A percentile compares a stretch with the other conserved stretches of the same genome.
These are phyloP conservation scores for Lepisosteus osseus DNA, from an alignment of 2,113 vertebrate genomes.

Conservation along the genomic window DNA sequence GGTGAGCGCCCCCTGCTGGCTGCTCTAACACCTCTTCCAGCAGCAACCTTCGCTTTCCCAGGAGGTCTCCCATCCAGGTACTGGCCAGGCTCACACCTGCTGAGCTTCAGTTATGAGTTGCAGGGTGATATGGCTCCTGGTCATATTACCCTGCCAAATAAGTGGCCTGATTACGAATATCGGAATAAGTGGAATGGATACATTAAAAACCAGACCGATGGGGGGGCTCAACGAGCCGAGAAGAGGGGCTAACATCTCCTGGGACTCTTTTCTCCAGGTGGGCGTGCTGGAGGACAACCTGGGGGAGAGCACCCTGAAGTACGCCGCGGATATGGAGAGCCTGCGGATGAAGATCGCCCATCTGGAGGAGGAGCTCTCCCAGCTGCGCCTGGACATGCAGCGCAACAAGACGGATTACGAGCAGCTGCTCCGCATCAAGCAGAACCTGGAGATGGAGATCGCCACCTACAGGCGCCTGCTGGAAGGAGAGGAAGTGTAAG, in stretches of 20 bases:
- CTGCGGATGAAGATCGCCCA: constrained; percentile 60
- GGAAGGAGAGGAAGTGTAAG: constrained; percentile 70
- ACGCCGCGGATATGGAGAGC: constrained; percentile 59
- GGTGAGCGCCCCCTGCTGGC: no score
- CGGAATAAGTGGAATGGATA: background rate
- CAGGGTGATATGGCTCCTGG: no score
- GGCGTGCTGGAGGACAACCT: constrained; percentile 66
- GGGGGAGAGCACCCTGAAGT: constrained; percentile 59
- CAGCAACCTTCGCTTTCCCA: no score
- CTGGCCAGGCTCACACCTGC: no score
- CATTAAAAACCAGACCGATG: background rate
- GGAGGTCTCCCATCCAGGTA: no score
- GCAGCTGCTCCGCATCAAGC: constrained; percentile 73
- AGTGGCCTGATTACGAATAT: no score
- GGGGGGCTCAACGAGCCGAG: background rate
- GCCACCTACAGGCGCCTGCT: constrained; percentile 74
- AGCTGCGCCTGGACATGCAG: constrained; percentile 71
- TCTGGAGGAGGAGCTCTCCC: constrained; percentile 66
- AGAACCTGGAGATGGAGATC: constrained; percentile 75
- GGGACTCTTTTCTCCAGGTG: constrained; percentile 34
- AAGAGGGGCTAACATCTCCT: background rate
- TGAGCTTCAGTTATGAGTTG: no score
- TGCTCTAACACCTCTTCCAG: no score
- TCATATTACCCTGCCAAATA: no score
- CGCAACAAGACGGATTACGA: constrained; percentile 71